Evolutionary conservation across 2,888 invertebrate genomes (phyloP).

Genomic region (Acrocera orbiculus): DNA sequence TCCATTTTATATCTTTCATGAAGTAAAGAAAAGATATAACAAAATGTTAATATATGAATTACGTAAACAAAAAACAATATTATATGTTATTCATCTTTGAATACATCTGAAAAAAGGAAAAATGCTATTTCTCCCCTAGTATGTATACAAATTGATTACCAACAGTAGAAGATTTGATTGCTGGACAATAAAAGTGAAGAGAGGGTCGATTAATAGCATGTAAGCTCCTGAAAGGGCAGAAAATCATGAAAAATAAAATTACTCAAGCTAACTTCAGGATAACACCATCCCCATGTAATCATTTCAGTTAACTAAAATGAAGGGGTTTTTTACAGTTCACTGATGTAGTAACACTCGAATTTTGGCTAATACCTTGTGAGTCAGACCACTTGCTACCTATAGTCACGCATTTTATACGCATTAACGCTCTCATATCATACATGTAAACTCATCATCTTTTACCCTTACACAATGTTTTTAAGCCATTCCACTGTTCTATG

Average conservation of each 20-base stretch:
- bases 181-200: slow-evolving; percentile 7
- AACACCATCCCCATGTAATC: not conserved
- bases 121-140: too few species aligned
- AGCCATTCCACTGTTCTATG: not conserved
- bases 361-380: slow-evolving; percentile 32
- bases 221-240: slow-evolving; percentile 5
- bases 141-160: too few species aligned
- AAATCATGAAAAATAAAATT: slow-evolving; percentile 6
- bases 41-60: too few species aligned
- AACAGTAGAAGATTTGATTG: too few species aligned
- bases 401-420: slow-evolving; percentile 7
- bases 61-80: too few species aligned
- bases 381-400: slow-evolving; percentile 25
- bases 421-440: slow-evolving; percentile 4
- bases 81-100: too few species aligned
- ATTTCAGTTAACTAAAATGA: not conserved
- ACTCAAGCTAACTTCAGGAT: too few species aligned
- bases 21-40: too few species aligned
- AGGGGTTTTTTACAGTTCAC: not conserved
- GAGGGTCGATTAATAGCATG: slow-evolving; percentile 5
- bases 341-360: slow-evolving; percentile 13
- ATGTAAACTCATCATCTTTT: too few species aligned
- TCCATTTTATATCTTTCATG: too few species aligned
- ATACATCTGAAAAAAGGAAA: too few species aligned
- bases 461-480: too few species aligned